These are phyloP conservation scores for Ochropacha duplaris DNA, from an alignment of 2,888 invertebrate genomes.

Conservation along the genomic window DNA sequence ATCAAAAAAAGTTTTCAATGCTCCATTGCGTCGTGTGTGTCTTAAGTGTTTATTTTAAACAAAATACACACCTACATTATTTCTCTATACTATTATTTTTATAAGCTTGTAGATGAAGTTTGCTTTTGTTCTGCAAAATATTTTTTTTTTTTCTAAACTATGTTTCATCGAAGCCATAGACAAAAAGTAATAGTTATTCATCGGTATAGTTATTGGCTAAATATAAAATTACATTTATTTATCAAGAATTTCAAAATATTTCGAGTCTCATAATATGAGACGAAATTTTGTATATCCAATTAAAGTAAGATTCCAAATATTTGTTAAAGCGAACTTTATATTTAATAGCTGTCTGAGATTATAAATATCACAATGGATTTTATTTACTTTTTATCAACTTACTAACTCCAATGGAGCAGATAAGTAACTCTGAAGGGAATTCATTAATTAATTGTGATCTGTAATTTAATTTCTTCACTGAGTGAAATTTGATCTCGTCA, in stretches of 20 bases:
- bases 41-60: too few relatives aligned
- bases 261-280: neutral
- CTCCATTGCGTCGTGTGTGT: too few relatives aligned
- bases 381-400: slow-evolving; percentile 28
- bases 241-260: neutral
- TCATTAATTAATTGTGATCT: slow-evolving; percentile 41
- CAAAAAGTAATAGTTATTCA: too few relatives aligned
- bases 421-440: slow-evolving; percentile 30
- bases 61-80: too few relatives aligned
- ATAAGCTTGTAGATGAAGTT: too few relatives aligned
- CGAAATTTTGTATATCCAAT: neutral
- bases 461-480: slow-evolving; percentile 35
- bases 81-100: too few relatives aligned
- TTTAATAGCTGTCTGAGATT: slow-evolving; percentile 23
- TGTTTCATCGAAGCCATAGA: neutral
- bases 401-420: slow-evolving; percentile 16
- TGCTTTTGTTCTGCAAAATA: too few relatives aligned
- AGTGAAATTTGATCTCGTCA: slow-evolving; percentile 37
- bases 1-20: too few relatives aligned
- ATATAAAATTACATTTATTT: neutral
- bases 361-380: slow-evolving; percentile 13
- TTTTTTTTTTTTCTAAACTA: too few relatives aligned
- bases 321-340: slow-evolving; percentile 31
- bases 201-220: neutral
- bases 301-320: slow-evolving; percentile 31